A percentile compares a stretch with the other conserved stretches of the same genome.
These are phyloP conservation scores for Eristalis intricaria DNA, from an alignment of 2,888 invertebrate genomes.

Conservation along the genomic window DNA sequence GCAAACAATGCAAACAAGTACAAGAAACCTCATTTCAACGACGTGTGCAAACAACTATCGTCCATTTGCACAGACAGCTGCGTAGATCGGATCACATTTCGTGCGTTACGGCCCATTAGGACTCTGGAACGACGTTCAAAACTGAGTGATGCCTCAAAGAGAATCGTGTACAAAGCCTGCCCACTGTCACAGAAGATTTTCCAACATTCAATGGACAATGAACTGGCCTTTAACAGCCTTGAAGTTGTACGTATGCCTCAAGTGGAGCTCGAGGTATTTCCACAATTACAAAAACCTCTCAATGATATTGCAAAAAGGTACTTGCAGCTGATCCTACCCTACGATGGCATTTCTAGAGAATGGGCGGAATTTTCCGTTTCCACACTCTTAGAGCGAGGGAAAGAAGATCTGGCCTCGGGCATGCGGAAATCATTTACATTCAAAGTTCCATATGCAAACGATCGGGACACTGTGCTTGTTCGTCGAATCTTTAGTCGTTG, in stretches of 20 bases:
- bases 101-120: conserved; percentile 74
- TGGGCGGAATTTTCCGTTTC: conserved; percentile 81
- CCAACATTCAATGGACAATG: conserved; percentile 77
- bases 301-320: conserved; percentile 79
- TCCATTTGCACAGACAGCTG: conserved; percentile 72
- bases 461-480: conserved; percentile 84
- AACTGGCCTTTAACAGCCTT: conserved; percentile 78
- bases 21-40: conserved; percentile 75
- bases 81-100: conserved; percentile 73
- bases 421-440: conserved; percentile 82
- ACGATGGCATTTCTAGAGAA: conserved; percentile 79
- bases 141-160: conserved; percentile 75
- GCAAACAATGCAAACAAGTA: conserved; percentile 78
- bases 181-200: conserved; percentile 79
- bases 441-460: conserved; percentile 83
- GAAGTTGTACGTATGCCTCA: conserved; percentile 79
- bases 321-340: conserved; percentile 79
- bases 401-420: conserved; percentile 39
- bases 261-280: conserved; percentile 79
- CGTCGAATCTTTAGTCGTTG: conserved; percentile 80
- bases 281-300: conserved; percentile 77
- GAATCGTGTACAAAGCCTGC: conserved; percentile 77
- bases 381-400: conserved; percentile 74
- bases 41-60: conserved; percentile 1
- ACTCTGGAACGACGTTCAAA: conserved; percentile 73